A percentile compares a stretch with the other conserved stretches of the same genome.
Evolutionary conservation across 2,113 vertebrate genomes (phyloP).

Genomic region (Cryptotis parvus): DNA sequence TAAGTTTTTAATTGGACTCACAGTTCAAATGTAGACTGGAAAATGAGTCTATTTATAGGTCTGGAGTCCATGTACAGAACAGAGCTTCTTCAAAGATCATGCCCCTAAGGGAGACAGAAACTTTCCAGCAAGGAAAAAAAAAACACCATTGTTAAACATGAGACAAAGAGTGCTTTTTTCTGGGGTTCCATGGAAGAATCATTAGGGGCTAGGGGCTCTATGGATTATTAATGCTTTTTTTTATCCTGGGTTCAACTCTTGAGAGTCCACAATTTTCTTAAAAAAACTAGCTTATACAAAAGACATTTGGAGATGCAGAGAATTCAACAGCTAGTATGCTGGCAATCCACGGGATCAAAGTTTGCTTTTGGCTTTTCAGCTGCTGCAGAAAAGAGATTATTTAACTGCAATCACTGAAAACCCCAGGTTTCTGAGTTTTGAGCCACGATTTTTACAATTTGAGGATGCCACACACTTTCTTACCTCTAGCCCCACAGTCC

Average conservation of each 20-base stretch:
- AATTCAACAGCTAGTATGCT: background rate
- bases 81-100: constrained; percentile 1
- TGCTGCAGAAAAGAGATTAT: background rate
- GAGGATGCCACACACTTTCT: background rate
- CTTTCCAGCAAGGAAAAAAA: background rate
- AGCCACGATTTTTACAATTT: background rate
- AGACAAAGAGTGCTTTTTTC: background rate
- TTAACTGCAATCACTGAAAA: background rate
- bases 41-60: background rate
- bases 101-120: background rate
- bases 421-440: constrained; percentile 6
- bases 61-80: background rate
- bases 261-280: background rate
- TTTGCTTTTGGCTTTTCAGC: constrained; percentile 13
- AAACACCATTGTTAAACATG: background rate
- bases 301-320: background rate
- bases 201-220: too few species aligned
- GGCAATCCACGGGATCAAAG: background rate
- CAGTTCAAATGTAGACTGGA: background rate
- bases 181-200: background rate
- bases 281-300: background rate
- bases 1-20: background rate
- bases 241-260: background rate
- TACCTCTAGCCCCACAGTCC: background rate
- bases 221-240: background rate